Evolutionary conservation across 92 coral and sea anemone genomes (phyloP), one percentile per base, ranked within the genome.

Genomic region (Hydrozoanthus gracilis): DNA sequence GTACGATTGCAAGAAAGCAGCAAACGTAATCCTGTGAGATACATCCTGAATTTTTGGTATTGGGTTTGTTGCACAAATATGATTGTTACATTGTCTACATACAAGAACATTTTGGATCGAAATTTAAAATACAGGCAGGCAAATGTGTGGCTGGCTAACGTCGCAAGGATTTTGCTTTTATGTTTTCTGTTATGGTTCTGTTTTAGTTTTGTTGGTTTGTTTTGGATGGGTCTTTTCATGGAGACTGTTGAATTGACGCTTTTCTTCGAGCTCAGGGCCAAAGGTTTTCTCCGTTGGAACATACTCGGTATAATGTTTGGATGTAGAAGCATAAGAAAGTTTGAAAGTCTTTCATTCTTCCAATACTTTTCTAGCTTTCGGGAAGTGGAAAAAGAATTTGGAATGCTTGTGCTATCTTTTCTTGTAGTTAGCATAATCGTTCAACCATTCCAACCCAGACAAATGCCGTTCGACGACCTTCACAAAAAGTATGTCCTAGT

Each of bases 251-350:
- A 70, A 44, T 44, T 70, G 48, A 70, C 15, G 11, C 17, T 70
- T 47, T 70, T 70, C 6, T 44, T 20, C 35, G 75, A 70, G 13
- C 75, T 70, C 46, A 70, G 75, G 44, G 75, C 75, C n/a, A 35
- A 44, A 10, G 75, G 75, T 11, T 70, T 70, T 70, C 75, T 70
- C 4, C 75, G 75, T 70, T 70, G 75, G 75, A 70, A 70, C 47
- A 11, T 70, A 20, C 75, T 70, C 13, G 75, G 51, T 47, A 4
- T 70, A 44, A 70, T 70, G 14, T 70, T 70, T 70, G 75, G 75
- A 44, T 70, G 75, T 44, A 70, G 75, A 16, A 4, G 47, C 44
- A 70, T 44, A 44, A 44, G 75, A 70, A 70, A 44, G 15, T 70
- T 35, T 70, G 75, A 70, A 44, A 20, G 73, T 46, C 7, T 68